Base-by-base conservation (phyloP, 1,140 invertebrate genomes). In the Drosophila kepulauana region DNA sequence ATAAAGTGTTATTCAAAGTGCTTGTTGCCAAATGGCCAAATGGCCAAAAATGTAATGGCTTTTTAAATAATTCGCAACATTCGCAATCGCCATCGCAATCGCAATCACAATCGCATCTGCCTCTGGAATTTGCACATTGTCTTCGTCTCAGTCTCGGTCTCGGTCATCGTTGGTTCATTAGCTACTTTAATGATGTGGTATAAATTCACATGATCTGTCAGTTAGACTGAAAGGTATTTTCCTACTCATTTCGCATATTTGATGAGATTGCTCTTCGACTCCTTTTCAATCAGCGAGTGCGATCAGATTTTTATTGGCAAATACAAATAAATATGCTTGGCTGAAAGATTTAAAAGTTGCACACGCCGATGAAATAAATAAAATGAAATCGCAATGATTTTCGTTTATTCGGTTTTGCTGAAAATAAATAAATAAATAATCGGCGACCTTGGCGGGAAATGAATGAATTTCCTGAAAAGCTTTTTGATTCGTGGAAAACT, bases 11-110 rank as follows among this genome's bases (percentile, higher is more conserved):
- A 43, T 35, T 48, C 10, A 61, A 61, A 20, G 13, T 35, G 45
- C 45, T 16, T 20, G 28, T 28, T 33, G 54, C 62, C 35, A 35
- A 67, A 71, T 70, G 33, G 33, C 33, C 6, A 33, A 33, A 33
- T 38, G 35, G 10, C 35, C 35, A 38, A 38, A 38, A 38, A 8
- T 38, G 35, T 38, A 38, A 38, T 38, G 16, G 33, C n/a, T 58
- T 71, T 71, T 63, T 64, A 70, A 70, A 45, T 41, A 49, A 51
- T 65, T 65, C 11, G 5, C 41, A 43, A 43, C 41, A 43, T 13
- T n/a, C 41, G 41, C 41, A 41, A 33, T 38, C 35, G n/a, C 41
- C 3, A 33, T 35, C 33, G 7, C 33, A 35, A 35, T 33, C 30
- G 30, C 38, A 4, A 25, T 25, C 20, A n/a, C 8, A 41, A 25